Evolutionary conservation across 2,113 vertebrate species (phyloP), one percentile per base, ranked within the genome.

Genomic region (Urocolius indicus): DNA sequence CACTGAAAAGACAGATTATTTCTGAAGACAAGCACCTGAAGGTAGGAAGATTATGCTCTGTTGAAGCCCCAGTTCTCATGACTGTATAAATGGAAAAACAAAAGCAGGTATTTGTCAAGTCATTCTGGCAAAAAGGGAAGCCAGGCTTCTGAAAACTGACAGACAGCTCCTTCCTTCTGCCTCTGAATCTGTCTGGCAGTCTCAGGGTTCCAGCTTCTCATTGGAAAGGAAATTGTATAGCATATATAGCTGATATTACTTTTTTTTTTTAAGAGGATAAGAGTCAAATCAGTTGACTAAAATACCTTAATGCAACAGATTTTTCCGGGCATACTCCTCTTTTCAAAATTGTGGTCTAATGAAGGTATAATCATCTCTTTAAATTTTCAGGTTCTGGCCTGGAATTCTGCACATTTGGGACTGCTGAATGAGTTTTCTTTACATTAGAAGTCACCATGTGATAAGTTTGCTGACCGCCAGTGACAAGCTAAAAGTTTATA

Each of bases 91-190:
- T 2, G 9, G 9, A 49, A 62, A 92, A 83, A 24, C 12, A 78
- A 85, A 72, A 72, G 5, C 19, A 83, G 13, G 4, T 32, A 76
- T 34, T 49, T 83, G 26, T 51, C 22, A 86, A 46, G 20, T 17
- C 13, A 67, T 78, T 80, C 13, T 27, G 86, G 29, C 32, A 90
- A 51, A 92, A 81, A 71, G 12, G 12, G 29, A 94, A 90, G 36
- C 18, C 7, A 1, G 1, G 8, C 4, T n/a, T n/a, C n/a, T n/a
- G n/a, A n/a, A n/a, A n/a, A n/a, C n/a, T 72, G 29, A 72, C 27
- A 63, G 30, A 46, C 32, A 82, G 32, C 16, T 67, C 4, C 23
- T 84, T 84, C 26, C 16, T 69, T 81, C 59, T 43, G 2, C 27
- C 65, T 81, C 11, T 52, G 61, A 52, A 87, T 63, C 4, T 55